Evolutionary conservation across 2,113 vertebrate species (phyloP).

Genomic region (Steatornis caripensis): DNA sequence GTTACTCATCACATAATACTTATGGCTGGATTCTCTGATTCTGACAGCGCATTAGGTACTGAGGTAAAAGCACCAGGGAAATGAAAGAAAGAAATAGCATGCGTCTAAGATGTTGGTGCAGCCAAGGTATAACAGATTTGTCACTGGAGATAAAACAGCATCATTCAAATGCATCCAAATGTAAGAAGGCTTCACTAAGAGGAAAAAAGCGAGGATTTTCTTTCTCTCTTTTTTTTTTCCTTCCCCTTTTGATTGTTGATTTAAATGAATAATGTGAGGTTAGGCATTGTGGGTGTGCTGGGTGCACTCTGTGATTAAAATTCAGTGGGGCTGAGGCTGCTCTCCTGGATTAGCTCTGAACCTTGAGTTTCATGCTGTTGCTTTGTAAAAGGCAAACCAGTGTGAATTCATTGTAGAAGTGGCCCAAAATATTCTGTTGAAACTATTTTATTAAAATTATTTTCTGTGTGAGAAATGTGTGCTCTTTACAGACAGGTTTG

Average conservation of each 20-base stretch:
- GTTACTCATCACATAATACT: conserved; percentile 54
- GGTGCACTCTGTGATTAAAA: conserved; percentile 19
- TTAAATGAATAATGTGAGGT: conserved; percentile 11
- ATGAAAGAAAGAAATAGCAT: conserved; percentile 25
- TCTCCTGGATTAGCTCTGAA: conserved; percentile 6
- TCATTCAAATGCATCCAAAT: conserved; percentile 24
- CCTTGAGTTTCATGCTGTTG: neutral
- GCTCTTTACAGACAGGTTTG: neutral
- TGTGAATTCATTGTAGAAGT: neutral
- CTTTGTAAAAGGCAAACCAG: conserved; percentile 17
- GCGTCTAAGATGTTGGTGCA: conserved; percentile 10
- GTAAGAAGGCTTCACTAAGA: neutral
- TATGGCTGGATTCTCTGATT: conserved; percentile 37
- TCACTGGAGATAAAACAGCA: conserved; percentile 18
- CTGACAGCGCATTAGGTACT: conserved; percentile 47
- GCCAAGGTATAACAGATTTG: conserved; percentile 29
- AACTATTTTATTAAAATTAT: conserved; percentile 47
- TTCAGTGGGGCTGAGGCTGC: neutral
- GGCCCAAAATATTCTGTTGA: neutral
- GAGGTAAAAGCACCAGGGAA: conserved; percentile 40
- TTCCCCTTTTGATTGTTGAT: neutral
- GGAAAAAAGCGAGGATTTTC: neutral
- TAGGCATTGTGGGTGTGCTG: neutral
- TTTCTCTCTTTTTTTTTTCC: neutral
- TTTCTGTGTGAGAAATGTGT: neutral